phyloP scores from a whole-genome alignment of 2,113 vertebrate genomes.

The Prunella himalayana region DNA sequence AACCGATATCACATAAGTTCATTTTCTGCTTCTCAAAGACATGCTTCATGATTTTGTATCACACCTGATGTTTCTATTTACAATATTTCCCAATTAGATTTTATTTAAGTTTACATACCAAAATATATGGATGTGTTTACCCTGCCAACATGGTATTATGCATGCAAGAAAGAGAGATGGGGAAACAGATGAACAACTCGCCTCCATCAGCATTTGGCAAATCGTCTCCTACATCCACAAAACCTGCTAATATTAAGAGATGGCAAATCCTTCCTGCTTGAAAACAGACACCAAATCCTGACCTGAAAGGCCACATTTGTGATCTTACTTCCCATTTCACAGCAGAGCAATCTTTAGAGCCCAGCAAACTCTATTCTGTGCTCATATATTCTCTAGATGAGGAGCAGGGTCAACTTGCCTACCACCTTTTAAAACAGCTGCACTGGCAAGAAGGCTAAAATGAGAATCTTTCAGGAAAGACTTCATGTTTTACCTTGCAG shows the following conservation, averaged over 20 bases:
- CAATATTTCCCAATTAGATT: neutral
- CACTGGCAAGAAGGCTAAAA: neutral
- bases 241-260: neutral
- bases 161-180: neutral
- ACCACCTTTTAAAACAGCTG: neutral
- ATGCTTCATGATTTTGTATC: rapidly evolving
- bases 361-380: neutral
- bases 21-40: neutral
- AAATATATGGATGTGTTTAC: neutral
- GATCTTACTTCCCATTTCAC: neutral
- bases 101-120: neutral
- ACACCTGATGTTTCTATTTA: neutral
- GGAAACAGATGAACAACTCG: neutral
- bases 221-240: neutral
- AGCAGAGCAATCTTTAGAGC: neutral
- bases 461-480: neutral
- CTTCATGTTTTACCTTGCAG: neutral
- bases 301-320: neutral
- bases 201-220: neutral
- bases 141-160: rapidly evolving
- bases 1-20: rapidly evolving
- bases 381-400: neutral
- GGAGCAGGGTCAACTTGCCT: neutral
- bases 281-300: neutral
- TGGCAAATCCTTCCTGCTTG: neutral